These are phyloP conservation scores for Chunga burmeisteri DNA, from an alignment of 2,113 vertebrate species.

Conservation along the genomic window DNA sequence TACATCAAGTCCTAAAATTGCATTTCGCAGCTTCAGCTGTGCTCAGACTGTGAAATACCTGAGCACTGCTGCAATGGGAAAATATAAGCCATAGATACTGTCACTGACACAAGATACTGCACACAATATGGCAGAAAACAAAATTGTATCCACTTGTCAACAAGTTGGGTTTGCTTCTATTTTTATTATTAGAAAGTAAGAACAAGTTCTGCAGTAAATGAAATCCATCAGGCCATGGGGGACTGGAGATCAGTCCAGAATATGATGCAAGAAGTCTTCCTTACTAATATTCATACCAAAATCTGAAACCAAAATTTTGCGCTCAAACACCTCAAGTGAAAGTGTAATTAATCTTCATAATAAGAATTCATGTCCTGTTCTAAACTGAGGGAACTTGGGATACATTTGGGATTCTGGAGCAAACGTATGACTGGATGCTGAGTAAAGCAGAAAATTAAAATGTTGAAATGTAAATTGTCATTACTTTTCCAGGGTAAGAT, in stretches of 20 bases:
- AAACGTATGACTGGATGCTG: neutral
- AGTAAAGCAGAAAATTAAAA: constrained; percentile 6
- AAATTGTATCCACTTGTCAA: neutral
- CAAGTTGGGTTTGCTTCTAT: neutral
- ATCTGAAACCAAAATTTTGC: neutral
- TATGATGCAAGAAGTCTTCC: neutral
- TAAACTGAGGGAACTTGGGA: neutral
- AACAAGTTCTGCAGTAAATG: constrained; percentile 19
- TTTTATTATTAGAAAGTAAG: neutral
- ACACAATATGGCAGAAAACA: neutral
- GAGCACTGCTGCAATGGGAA: constrained; percentile 30
- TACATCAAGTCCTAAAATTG: neutral
- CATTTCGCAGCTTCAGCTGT: neutral
- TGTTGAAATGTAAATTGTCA: neutral
- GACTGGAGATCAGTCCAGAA: neutral
- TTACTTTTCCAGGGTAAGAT: neutral
- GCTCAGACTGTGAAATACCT: constrained; percentile 26
- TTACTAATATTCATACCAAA: neutral
- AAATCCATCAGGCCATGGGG: neutral
- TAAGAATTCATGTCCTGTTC: neutral
- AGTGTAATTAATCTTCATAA: neutral
- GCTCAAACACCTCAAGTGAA: neutral
- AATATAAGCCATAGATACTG: neutral
- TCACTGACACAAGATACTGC: neutral
- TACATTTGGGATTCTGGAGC: neutral